Evolutionary conservation across 2,888 invertebrate genomes (phyloP), one percentile per base, ranked within the genome.

Genomic region (Dastarcus helophoroides): DNA sequence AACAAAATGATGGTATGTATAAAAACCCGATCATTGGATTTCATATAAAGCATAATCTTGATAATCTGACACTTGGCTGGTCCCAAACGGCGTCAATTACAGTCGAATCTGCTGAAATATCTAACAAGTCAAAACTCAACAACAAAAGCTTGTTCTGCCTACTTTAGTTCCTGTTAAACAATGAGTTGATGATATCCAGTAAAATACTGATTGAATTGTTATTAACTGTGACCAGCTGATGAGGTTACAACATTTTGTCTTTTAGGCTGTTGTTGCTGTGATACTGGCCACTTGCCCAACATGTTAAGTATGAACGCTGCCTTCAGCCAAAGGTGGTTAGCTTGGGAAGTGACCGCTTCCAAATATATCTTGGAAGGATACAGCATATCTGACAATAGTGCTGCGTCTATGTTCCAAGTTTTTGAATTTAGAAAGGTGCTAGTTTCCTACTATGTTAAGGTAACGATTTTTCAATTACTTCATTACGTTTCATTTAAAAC

Each of bases 361-460:
- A 88, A 94, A 54, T 98, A 97, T 62, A 88, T 98, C 31, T 73
- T 99, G 14, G 97, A 98, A 63, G 98, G 97, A 0, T 98, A 99
- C 66, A 91, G 90, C 45, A 97, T 99, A 51, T 86, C 90, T 1
- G 97, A 98, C 64, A 98, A 97, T 67, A 84, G 86, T 50, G 97
- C 95, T 22, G 84, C 85, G 15, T 90, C 94, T 41, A 93, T 97
- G 78, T 71, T 98, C 41, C 95, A 97, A 65, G 90, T 94, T 7
- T 97, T 91, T 61, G 97, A 98, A 64, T 88, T 97, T 55, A 68
- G 98, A 26, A 94, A 94, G 65, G 86, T 95, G 42, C 73, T 98
- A 45, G 89, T 98, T 47, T 91, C 93, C 0, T 94, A 95, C 58
- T 98, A 95, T 53, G 90, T 98, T 23, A 95, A 97, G 76, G 88